A percentile compares a stretch with the other conserved stretches of the same genome.
phyloP scores from a whole-genome alignment of 2,888 invertebrate genomes.

The Andrena fulva region DNA sequence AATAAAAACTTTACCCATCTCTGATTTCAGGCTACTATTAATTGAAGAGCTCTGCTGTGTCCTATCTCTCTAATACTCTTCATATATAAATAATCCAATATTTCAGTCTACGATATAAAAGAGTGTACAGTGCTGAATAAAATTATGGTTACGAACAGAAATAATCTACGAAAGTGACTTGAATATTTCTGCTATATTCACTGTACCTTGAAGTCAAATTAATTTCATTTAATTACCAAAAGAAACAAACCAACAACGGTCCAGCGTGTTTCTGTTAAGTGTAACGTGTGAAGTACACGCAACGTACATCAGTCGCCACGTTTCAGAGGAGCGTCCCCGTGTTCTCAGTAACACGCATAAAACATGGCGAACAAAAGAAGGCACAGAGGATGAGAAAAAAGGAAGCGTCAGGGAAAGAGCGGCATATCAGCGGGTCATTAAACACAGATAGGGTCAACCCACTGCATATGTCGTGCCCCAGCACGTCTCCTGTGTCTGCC shows the following conservation, averaged over 20 bases:
- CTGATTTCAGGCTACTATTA: no score
- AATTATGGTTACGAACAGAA: no score
- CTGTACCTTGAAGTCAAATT: no score
- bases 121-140: no score
- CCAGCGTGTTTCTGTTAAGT: background rate
- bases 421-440: conserved; percentile 77
- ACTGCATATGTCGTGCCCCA: conserved; percentile 74
- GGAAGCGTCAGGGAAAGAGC: conserved; percentile 59
- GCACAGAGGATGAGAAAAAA: conserved; percentile 35
- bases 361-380: conserved; percentile 33
- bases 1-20: no score
- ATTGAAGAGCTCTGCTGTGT: no score
- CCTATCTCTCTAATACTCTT: no score
- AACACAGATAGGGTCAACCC: conserved; percentile 76
- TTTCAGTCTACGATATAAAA: no score
- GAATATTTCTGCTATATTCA: no score
- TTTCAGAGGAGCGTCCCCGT: background rate
- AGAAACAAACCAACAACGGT: background rate
- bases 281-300: background rate
- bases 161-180: no score
- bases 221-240: background rate
- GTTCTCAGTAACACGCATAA: conserved; percentile 11
- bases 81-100: no score
- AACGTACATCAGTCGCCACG: background rate
- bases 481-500: conserved; percentile 41